phyloP scores from a whole-genome alignment of 2,113 vertebrate genomes.

The Turdus rufiventris region DNA sequence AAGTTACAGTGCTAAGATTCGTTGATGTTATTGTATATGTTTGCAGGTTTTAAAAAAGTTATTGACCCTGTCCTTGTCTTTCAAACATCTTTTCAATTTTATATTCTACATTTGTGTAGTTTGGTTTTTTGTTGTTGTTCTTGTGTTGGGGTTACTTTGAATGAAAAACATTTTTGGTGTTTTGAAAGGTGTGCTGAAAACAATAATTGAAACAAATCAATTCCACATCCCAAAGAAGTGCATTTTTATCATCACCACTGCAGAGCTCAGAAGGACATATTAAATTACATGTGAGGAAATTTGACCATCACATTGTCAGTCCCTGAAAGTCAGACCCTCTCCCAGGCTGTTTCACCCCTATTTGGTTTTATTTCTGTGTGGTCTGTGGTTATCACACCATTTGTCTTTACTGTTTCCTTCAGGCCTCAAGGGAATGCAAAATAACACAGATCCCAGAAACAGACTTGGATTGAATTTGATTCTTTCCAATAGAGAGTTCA shows the following conservation, averaged over 20 bases:
- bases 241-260: neutral
- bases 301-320: neutral
- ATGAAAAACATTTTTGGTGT: neutral
- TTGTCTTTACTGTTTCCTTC: slow-evolving; percentile 32
- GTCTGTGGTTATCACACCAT: slow-evolving; percentile 12
- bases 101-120: neutral
- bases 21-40: neutral
- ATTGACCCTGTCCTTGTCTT: neutral
- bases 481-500: slow-evolving; percentile 33
- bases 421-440: slow-evolving; percentile 4
- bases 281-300: slow-evolving; percentile 22
- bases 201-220: neutral
- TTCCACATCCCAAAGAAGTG: neutral
- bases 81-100: neutral
- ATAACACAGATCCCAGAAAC: neutral
- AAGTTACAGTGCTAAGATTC: neutral
- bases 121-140: neutral
- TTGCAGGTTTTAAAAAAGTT: neutral
- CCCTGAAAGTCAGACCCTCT: neutral
- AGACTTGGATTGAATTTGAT: slow-evolving; percentile 20
- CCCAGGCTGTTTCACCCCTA: neutral
- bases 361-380: neutral
- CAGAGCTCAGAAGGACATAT: neutral
- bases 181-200: neutral
- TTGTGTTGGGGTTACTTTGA: rapidly evolving